A percentile compares a stretch with the other conserved stretches of the same genome.
phyloP scores from a whole-genome alignment of 2,797 vertebrate species.

The Loriculus beryllinus region DNA sequence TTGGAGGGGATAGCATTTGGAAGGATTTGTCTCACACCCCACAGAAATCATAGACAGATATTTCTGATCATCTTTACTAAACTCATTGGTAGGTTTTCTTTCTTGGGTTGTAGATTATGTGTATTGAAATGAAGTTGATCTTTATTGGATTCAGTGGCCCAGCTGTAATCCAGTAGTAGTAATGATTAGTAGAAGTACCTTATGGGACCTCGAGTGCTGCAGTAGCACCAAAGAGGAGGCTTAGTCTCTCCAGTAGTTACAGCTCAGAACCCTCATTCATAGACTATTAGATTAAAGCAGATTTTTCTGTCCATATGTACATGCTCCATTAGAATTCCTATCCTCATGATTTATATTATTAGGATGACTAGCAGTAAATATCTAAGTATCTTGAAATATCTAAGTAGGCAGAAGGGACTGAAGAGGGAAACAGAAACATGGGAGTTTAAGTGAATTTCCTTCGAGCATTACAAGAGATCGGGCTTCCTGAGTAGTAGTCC shows the following conservation, averaged over 20 bases:
- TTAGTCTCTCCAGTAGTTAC: not conserved
- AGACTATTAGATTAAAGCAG: not conserved
- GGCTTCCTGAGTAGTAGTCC: not conserved
- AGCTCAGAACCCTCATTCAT: not conserved
- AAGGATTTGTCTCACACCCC: not conserved
- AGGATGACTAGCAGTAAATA: not conserved
- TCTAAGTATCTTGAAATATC: too few relatives aligned
- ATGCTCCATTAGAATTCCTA: rapidly evolving
- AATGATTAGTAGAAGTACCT: not conserved
- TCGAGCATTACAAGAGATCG: not conserved
- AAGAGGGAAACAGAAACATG: not conserved
- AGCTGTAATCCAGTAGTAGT: not conserved
- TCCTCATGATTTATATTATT: not conserved
- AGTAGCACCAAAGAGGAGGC: not conserved
- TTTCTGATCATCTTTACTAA: not conserved
- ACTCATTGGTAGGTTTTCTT: not conserved
- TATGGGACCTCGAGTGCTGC: not conserved
- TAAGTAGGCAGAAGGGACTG: not conserved
- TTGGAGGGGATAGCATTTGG: not conserved
- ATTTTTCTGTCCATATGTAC: not conserved
- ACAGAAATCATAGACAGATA: not conserved
- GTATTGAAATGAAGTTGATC: not conserved
- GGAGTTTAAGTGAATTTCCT: not conserved
- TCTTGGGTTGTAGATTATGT: not conserved
- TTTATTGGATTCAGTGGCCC: not conserved